Evolutionary conservation across 30 jellyfish, hydroid and myxozoan genomes (phyloP).

Genomic region (Catostylus mosaicus): DNA sequence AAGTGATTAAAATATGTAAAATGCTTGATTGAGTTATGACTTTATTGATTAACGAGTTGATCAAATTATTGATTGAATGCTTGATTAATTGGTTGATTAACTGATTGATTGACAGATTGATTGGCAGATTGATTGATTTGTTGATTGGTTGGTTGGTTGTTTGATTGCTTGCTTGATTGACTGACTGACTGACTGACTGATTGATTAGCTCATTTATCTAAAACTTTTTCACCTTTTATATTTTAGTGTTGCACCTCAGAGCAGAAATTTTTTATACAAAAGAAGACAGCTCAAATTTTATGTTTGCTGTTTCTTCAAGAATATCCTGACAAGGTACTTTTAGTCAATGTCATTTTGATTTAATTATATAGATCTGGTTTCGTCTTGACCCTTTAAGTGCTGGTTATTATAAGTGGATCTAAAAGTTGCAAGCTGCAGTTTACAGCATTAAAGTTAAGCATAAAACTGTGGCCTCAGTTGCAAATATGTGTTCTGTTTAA

Average conservation of each 20-base stretch:
- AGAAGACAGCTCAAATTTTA: constrained; percentile 85
- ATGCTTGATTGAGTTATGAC: background rate
- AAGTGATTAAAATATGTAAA: background rate
- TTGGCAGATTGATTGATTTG: background rate
- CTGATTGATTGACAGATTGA: background rate
- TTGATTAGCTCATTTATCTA: background rate
- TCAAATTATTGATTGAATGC: background rate
- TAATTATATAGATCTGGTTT: too few species aligned
- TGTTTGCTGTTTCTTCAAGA: constrained; percentile 77
- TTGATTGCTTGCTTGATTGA: background rate
- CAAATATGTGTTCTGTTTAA: too few species aligned
- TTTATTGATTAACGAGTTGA: background rate
- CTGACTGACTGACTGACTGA: background rate
- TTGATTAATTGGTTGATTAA: background rate
- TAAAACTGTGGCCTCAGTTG: too few species aligned
- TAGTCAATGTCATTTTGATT: background rate
- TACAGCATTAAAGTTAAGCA: too few species aligned
- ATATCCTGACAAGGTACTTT: constrained; percentile 71
- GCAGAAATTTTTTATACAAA: constrained; percentile 66
- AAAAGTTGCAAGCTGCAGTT: too few species aligned
- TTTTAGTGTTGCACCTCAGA: constrained; percentile 64
- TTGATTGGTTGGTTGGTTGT: background rate
- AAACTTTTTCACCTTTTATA: background rate
- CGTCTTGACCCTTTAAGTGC: too few species aligned
- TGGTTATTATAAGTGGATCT: too few species aligned